Evolutionary conservation across 2,113 vertebrate genomes (phyloP), one percentile per base, ranked within the genome.

Genomic region (Atherinomorus stipes): DNA sequence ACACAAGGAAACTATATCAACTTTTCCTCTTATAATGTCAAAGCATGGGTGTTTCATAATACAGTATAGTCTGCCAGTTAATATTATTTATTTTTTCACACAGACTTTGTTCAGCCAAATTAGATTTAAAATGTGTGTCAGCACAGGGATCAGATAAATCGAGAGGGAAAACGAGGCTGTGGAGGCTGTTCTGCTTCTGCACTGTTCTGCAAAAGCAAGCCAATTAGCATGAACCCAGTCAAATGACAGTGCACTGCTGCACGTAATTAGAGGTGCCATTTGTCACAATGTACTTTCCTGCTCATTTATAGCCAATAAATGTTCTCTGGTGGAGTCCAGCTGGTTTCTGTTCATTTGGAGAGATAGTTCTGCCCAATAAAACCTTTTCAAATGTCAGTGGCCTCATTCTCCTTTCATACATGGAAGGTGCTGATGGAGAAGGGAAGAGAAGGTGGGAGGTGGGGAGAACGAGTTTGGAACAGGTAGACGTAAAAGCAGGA

Each of bases 251-350:
- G 71, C 28, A 31, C 78, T 79, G 78, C 76, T 78, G 67, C 66
- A 66, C 47, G 56, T 50, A 45, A 79, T 87, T 67, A 72, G 63
- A 85, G 37, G 60, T 75, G 71, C 65, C 80, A 87, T 86, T 79
- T 78, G 80, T 85, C 78, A 81, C 68, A 76, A 60, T 72, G 74
- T 74, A 67, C 61, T 80, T 58, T 42, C 63, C 56, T 45, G 49
- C 71, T 86, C 68, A 84, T 76, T 88, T 81, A 86, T 71, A 80
- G 76, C 44, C 78, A 81, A 68, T 77, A 86, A 84, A 81, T 67
- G 50, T 74, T 81, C 65, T 68, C 40, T 38, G 15, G 63, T 42
- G 47, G 56, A 80, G 56, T 54, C 7, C 0, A 37, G 56, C 77
- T 69, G 51, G 44, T 85, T 70, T 71, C 80, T 78, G 53, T 64